phyloP scores from a whole-genome alignment of 2,797 vertebrate species.

The Artibeus lituratus region DNA sequence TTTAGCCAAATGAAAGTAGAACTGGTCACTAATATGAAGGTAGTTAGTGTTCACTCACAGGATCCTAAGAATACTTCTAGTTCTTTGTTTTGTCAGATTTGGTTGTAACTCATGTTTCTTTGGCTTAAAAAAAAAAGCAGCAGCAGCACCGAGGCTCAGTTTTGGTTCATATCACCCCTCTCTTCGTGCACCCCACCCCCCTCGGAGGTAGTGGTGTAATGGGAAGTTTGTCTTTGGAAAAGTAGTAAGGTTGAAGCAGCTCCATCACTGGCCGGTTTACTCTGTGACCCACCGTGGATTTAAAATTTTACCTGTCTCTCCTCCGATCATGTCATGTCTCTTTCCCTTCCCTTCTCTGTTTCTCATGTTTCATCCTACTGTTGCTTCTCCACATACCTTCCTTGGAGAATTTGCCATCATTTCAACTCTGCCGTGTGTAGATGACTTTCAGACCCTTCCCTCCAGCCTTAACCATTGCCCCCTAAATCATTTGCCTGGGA shows the following conservation, averaged over 20 bases:
- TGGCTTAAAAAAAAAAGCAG: neutral
- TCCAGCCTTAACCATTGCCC: neutral
- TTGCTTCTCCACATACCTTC: neutral
- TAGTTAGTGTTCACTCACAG: neutral
- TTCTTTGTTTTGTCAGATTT: neutral
- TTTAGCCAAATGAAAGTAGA: constrained; percentile 29
- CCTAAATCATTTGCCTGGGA: neutral
- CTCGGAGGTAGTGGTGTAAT: neutral
- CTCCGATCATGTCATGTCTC: neutral
- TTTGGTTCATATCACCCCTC: neutral
- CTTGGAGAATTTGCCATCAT: neutral
- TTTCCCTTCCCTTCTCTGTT: neutral
- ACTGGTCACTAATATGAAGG: neutral
- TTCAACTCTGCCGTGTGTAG: neutral
- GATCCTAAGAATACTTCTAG: neutral
- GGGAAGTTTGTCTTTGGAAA: constrained; percentile 13
- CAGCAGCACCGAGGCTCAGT: neutral
- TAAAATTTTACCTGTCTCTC: neutral
- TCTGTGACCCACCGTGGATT: neutral
- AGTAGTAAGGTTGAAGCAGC: neutral
- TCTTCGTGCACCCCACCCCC: neutral
- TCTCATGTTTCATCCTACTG: neutral
- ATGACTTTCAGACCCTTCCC: neutral
- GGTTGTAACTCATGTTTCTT: neutral
- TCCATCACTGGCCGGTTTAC: neutral